Conservation (phyloP, 2,113 vertebrate genomes). For the Trinectes maculatus region DNA sequence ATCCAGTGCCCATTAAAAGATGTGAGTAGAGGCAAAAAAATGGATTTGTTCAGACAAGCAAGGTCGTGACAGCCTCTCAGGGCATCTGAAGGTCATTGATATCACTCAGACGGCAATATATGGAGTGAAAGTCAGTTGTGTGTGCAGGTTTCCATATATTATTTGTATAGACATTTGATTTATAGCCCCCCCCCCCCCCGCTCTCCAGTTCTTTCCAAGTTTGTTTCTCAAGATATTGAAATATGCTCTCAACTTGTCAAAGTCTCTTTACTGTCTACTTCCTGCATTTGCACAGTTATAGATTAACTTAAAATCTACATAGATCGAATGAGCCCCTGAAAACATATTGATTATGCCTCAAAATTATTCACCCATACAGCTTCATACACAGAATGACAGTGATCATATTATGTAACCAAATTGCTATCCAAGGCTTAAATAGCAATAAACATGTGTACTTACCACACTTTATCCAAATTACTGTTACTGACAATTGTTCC, state of each 20-base stretch:
- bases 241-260: not conserved
- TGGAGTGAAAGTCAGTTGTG: slow-evolving; percentile 5
- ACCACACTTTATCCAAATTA: not conserved
- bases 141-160: not conserved
- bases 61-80: slow-evolving; percentile 35
- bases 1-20: slow-evolving; percentile 19
- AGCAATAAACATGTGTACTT: too few species aligned
- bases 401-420: not conserved
- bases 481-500: not conserved
- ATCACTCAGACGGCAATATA: not conserved
- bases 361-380: not conserved
- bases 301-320: not conserved
- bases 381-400: not conserved
- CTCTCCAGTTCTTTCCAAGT: not conserved
- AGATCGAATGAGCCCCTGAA: not conserved
- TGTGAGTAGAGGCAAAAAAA: slow-evolving; percentile 22
- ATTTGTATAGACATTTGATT: too few species aligned
- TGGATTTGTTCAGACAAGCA: slow-evolving; percentile 42
- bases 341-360: not conserved
- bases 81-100: slow-evolving; percentile 31
- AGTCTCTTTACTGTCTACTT: slow-evolving; percentile 7
- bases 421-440: not conserved
- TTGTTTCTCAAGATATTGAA: not conserved
- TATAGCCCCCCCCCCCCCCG: not conserved
- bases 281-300: not conserved